Evolutionary conservation across 1,140 invertebrate genomes (phyloP), one percentile per base, ranked within the genome.

Genomic region (Lerema accius): DNA sequence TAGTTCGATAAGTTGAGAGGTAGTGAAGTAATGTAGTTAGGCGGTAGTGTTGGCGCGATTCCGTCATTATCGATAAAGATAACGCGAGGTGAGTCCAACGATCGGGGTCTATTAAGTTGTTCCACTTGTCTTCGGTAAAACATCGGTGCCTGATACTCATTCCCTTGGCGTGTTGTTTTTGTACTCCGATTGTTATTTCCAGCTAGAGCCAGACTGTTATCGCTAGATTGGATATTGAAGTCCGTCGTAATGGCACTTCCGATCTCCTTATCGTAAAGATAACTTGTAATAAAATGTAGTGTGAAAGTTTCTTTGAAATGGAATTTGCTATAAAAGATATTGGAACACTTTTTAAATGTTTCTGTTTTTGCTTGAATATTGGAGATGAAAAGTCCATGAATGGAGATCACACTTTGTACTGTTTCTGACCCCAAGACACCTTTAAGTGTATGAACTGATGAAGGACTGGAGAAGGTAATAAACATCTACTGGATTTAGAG

Each of bases 11-110:
- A 13, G 40, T 69, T 46, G 46, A 49, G 65, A 51, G 51, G 45
- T 56, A 63, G 53, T 48, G 64, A 39, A 45, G 61, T 67, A 53
- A 43, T 58, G 37, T 56, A 46, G 62, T 42, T 42, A 64, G 60
- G 61, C 32, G 58, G 72, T 73, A 78, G 77, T 80, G 80, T 69
- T 78, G 68, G 74, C 65, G 78, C 76, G 78, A 82, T 80, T 58
- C 69, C 59, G 67, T 73, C 70, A 78, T 85, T 80, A 83, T 80
- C 77, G 79, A 83, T 80, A 81, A 71, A 80, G 80, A 82, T 85
- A 85, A 85, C 70, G 67, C 50, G 60, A 56, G 65, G 66, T 67
- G 69, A 50, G 65, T 76, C 77, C 71, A 77, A 71, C 63, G 71
- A 76, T 79, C 68, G 72, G 66, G 61, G 61, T 73, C 66, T 79